Percentiles rank a stretch among this genome's conserved stretches.
These are phyloP conservation scores for Zapus hudsonius DNA, from an alignment of 2,113 vertebrate genomes.

Conservation along the genomic window DNA sequence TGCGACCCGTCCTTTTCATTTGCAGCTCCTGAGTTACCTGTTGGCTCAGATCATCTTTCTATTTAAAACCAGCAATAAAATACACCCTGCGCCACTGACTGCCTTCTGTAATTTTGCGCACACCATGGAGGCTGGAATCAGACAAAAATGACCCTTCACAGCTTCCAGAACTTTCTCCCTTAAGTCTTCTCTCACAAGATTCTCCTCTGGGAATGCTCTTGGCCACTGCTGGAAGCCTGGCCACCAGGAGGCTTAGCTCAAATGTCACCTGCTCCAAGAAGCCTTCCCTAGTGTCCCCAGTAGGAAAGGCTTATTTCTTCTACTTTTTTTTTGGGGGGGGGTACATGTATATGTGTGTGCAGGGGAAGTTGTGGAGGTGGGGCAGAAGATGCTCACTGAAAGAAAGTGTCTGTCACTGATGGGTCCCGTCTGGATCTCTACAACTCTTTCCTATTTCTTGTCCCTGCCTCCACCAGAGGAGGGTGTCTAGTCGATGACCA, in stretches of 20 bases:
- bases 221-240: neutral
- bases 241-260: neutral
- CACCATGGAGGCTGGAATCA: neutral
- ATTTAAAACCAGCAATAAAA: conserved; percentile 74
- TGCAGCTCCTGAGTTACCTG: conserved; percentile 69
- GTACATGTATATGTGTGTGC: no score
- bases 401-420: neutral
- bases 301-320: neutral
- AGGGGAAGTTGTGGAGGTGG: neutral
- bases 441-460: neutral
- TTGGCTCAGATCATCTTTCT: conserved; percentile 69
- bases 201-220: neutral
- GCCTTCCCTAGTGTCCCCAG: neutral
- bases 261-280: conserved; percentile 13
- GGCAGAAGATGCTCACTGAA: neutral
- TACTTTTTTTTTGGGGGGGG: neutral
- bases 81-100: conserved; percentile 39
- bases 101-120: conserved; percentile 29
- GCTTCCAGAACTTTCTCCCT: neutral
- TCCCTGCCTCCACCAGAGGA: neutral
- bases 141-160: neutral
- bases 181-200: neutral
- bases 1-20: conserved; percentile 58
- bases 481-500: neutral
- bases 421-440: neutral